Percentiles rank a stretch among this genome's conserved stretches.
phyloP scores from a whole-genome alignment of 1,140 invertebrate genomes.

The Idris sp. region DNA sequence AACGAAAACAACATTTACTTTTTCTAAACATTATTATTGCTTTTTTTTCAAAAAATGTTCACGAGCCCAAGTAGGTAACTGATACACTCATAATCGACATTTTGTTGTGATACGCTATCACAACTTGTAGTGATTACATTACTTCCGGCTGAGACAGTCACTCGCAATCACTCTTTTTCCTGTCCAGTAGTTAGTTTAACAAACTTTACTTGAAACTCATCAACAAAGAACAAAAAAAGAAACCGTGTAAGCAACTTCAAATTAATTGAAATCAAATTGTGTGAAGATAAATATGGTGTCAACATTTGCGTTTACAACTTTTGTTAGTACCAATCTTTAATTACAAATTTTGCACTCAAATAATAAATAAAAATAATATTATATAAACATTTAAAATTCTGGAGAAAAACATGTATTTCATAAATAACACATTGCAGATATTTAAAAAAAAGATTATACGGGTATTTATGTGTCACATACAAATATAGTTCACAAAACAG shows the following conservation, averaged over 20 bases:
- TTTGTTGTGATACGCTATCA: slow-evolving; percentile 66
- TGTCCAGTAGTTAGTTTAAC: slow-evolving; percentile 48
- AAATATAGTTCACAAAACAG: slow-evolving; percentile 51
- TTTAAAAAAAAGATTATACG: no score
- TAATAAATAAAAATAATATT: no score
- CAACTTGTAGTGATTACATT: slow-evolving; percentile 63
- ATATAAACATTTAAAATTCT: no score
- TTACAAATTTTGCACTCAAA: not conserved
- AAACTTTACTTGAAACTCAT: slow-evolving; percentile 27
- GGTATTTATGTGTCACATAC: slow-evolving; percentile 44
- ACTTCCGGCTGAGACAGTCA: slow-evolving; percentile 64
- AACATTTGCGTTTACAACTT: slow-evolving; percentile 27
- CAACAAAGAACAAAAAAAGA: slow-evolving; percentile 30
- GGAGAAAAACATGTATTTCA: no score
- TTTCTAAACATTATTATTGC: no score
- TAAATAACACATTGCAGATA: slow-evolving; percentile 8
- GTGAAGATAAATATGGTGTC: slow-evolving; percentile 41
- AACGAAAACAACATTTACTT: no score
- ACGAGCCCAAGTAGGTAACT: slow-evolving; percentile 56
- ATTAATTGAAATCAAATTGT: slow-evolving; percentile 33
- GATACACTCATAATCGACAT: slow-evolving; percentile 60
- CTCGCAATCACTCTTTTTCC: slow-evolving; percentile 57
- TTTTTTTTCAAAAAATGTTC: no score
- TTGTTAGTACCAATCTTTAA: slow-evolving; percentile 13
- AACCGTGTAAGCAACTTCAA: slow-evolving; percentile 23